A percentile compares a stretch with the other conserved stretches of the same genome.
Conservation (phyloP, 2,797 vertebrate species). For the Poeciliopsis turneri region DNA sequence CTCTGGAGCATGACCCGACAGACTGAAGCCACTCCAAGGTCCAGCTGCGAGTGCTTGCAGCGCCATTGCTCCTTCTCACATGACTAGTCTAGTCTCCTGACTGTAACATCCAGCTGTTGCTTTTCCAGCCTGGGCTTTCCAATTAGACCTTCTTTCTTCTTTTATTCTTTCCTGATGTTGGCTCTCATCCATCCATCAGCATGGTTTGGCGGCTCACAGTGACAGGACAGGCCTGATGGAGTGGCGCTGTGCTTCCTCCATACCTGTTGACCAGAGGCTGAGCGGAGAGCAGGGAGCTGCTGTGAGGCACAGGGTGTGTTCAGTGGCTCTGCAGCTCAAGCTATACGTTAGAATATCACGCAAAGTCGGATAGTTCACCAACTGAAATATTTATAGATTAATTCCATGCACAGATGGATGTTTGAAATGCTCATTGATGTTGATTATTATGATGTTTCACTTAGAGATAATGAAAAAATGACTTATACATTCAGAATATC, state of each 20-base stretch:
- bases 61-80: slow-evolving; percentile 49
- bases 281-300: slow-evolving; percentile 65
- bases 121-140: slow-evolving; percentile 57
- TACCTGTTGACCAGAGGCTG: slow-evolving; percentile 69
- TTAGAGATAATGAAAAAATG: background rate
- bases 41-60: slow-evolving; percentile 44
- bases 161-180: slow-evolving; percentile 26
- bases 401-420: background rate
- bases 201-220: slow-evolving; percentile 57
- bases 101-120: slow-evolving; percentile 35
- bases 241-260: slow-evolving; percentile 33
- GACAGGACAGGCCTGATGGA: slow-evolving; percentile 68
- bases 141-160: slow-evolving; percentile 45
- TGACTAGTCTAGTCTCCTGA: slow-evolving; percentile 55
- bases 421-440: background rate
- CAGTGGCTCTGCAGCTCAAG: background rate
- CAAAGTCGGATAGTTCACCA: background rate
- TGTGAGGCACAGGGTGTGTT: slow-evolving; percentile 46
- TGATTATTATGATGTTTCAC: background rate
- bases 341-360: background rate
- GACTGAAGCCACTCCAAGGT: slow-evolving; percentile 50
- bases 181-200: slow-evolving; percentile 37
- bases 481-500: background rate
- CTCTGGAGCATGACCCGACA: slow-evolving; percentile 66
- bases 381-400: background rate